Conservation (phyloP, 2,888 invertebrate genomes). For the Lysandra bellargus region DNA sequence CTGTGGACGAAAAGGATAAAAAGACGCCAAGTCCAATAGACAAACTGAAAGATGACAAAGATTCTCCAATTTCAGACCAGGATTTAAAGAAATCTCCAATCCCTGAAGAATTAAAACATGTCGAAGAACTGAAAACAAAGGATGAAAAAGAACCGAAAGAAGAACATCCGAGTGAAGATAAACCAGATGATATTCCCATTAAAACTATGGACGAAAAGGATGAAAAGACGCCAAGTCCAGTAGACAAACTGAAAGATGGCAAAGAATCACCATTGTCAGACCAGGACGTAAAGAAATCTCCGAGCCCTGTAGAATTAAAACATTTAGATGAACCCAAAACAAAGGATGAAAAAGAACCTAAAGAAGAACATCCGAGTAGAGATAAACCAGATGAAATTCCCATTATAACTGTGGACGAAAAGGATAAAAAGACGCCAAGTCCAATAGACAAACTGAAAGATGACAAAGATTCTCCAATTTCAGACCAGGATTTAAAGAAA, state of each 20-base stretch:
- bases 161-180: not conserved
- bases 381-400: no score
- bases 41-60: no score
- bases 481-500: not conserved
- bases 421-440: no score
- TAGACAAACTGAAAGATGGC: not conserved
- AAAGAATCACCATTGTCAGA: not conserved
- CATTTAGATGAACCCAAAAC: no score
- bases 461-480: not conserved
- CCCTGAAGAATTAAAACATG: not conserved
- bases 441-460: not conserved
- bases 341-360: no score
- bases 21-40: no score
- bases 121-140: not conserved
- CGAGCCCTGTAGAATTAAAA: no score
- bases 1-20: no score
- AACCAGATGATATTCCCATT: not conserved
- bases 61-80: not conserved
- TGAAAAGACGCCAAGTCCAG: slow-evolving; percentile 18
- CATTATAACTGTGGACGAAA: no score
- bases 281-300: slow-evolving; percentile 6
- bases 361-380: no score
- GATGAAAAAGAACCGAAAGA: no score
- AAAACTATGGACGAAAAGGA: not conserved
- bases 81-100: not conserved